Percentiles rank a stretch among this genome's conserved stretches.
These are phyloP conservation scores for Otis tarda DNA, from an alignment of 2,113 vertebrate genomes.

Conservation along the genomic window DNA sequence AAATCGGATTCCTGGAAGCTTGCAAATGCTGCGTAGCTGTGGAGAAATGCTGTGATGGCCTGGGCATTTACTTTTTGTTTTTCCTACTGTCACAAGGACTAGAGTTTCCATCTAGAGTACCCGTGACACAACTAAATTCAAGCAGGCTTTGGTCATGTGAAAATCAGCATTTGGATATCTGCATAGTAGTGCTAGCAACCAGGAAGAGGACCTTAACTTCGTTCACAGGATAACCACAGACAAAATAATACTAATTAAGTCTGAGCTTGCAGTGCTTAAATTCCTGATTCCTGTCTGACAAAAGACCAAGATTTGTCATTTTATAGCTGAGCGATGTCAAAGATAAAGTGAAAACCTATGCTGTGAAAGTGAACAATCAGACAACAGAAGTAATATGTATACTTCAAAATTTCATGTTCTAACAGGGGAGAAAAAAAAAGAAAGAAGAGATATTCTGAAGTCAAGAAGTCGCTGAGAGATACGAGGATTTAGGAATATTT, in stretches of 20 bases:
- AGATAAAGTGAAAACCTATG: background rate
- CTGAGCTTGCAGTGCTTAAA: background rate
- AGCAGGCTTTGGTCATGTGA: background rate
- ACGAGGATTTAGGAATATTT: background rate
- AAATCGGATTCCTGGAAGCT: background rate
- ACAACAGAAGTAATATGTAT: background rate
- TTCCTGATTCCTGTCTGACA: background rate
- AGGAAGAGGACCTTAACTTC: background rate
- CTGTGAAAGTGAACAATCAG: background rate
- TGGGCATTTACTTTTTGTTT: background rate
- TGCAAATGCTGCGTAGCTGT: background rate
- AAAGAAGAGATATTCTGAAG: background rate
- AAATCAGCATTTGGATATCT: background rate
- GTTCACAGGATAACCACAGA: background rate
- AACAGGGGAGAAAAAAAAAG: background rate
- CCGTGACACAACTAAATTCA: background rate
- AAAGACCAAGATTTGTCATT: background rate
- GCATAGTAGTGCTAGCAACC: background rate
- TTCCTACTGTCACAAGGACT: background rate
- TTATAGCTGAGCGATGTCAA: background rate
- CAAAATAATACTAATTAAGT: background rate
- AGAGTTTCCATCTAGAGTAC: background rate
- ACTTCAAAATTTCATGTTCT: background rate
- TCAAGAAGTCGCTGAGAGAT: background rate
- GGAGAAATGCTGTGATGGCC: background rate